Evolutionary conservation across 2,797 vertebrate species (phyloP), one percentile per base, ranked within the genome.

Genomic region (Pangasius macronema): DNA sequence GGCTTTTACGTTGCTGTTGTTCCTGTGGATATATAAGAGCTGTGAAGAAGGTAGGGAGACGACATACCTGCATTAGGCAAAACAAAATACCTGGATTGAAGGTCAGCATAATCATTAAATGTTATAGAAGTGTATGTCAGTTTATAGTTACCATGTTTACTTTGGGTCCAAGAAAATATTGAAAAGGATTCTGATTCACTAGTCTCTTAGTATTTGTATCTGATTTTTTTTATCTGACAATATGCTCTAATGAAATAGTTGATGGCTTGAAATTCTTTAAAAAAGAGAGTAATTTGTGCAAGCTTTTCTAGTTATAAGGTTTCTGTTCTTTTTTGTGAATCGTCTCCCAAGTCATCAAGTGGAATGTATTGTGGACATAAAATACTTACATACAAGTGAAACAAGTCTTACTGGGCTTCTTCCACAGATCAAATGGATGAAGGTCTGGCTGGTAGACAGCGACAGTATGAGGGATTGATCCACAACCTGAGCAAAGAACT

Each of bases 381-480:
- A 20, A 57, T 42, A 24, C 46, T 6, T 22, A 20, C 3, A 61
- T 42, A 42, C 0, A 42, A 61, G 36, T 81, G 10, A 61, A 39
- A 51, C 10, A 53, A 14, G 27, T 49, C 30, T 72, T 33, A 42
- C 0, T 27, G 22, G 22, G 36, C 67, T 82, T 24, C 59, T 13
- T 49, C 65, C 53, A 36, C 59, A 99, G 98, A 98, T 91, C 98
- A 99, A 95, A 96, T 98, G 83, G 97, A 98, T 0, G 98, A 98
- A 88, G 98, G 97, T 2, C 91, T 98, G 68, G 96, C 96, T 27
- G 97, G 97, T 89, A 96, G 97, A 91, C 97, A 96, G 94, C 95
- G 97, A 84, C 98, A 98, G 84, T 99, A 97, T 1, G 97, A 99
- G 91, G 94, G 93, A 0, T 96, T 96, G 95, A 99, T 99, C 87